These are phyloP conservation scores for Bujurquina vittata DNA, from an alignment of 2,113 vertebrate species.

Conservation along the genomic window DNA sequence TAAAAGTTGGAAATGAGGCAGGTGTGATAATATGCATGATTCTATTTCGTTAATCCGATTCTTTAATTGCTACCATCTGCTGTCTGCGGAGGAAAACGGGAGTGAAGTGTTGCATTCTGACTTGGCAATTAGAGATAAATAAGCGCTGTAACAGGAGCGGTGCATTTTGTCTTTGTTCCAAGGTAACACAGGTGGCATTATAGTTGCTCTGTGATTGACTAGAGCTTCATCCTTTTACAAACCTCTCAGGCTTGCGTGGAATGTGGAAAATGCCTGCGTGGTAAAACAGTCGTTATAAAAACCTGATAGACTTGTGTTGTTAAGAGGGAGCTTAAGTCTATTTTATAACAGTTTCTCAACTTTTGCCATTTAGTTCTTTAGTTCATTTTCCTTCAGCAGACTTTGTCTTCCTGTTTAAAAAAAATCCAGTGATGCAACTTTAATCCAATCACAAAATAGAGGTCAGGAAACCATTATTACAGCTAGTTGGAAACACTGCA, in stretches of 20 bases:
- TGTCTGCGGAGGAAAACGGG: slow-evolving; percentile 27
- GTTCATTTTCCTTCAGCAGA: neutral
- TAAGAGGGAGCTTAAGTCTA: neutral
- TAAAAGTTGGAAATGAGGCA: slow-evolving; percentile 27
- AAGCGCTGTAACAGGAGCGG: neutral
- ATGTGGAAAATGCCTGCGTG: slow-evolving; percentile 2
- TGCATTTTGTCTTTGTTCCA: slow-evolving; percentile 20
- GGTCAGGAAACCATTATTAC: neutral
- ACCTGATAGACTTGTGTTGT: neutral
- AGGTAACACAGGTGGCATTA: slow-evolving; percentile 8
- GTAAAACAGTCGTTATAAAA: neutral
- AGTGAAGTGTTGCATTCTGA: slow-evolving; percentile 8
- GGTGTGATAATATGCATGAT: slow-evolving; percentile 34
- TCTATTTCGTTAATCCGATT: slow-evolving; percentile 46
- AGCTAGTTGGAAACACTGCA: neutral
- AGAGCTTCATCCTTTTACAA: slow-evolving; percentile 3
- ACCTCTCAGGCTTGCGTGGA: neutral
- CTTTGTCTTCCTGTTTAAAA: neutral
- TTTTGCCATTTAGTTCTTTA: neutral
- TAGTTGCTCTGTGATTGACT: slow-evolving; percentile 5
- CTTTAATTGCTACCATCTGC: slow-evolving; percentile 63
- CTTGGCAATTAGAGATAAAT: slow-evolving; percentile 41
- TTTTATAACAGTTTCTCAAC: neutral
- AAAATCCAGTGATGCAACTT: neutral
- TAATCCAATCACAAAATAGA: neutral